phyloP scores from a whole-genome alignment of 2,888 invertebrate species.

The Periphyllus acericola region DNA sequence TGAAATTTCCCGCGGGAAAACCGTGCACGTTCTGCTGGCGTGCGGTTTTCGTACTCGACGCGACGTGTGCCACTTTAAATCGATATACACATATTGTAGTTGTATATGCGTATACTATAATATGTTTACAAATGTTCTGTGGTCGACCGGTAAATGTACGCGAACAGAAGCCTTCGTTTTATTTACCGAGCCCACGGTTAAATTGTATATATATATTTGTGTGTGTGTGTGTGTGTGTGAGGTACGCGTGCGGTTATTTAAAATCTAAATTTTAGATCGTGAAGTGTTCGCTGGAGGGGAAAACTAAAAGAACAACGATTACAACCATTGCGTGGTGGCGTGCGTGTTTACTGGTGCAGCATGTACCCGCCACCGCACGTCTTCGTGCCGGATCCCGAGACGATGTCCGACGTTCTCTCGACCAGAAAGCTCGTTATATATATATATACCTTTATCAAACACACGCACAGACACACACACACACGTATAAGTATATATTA shows the following conservation, averaged over 20 bases:
- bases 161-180: too few relatives aligned
- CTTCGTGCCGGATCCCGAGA: neutral
- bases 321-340: neutral
- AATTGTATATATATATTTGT: neutral
- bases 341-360: neutral
- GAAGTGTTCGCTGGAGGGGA: neutral
- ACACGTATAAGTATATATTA: neutral
- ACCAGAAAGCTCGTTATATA: neutral
- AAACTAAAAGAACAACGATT: neutral
- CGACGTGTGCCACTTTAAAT: neutral
- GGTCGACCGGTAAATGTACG: too few relatives aligned
- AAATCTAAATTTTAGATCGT: neutral
- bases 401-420: neutral
- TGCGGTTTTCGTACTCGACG: neutral
- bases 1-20: constrained; percentile 41
- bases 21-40: neutral
- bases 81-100: too few relatives aligned
- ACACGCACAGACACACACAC: too few relatives aligned
- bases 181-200: neutral
- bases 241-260: neutral
- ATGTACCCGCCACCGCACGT: neutral
- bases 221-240: neutral
- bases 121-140: too few relatives aligned
- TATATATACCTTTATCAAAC: too few relatives aligned
- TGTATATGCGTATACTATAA: too few relatives aligned